Conservation (phyloP, 2,797 vertebrate genomes). For the Muraenolepis orangiensis region DNA sequence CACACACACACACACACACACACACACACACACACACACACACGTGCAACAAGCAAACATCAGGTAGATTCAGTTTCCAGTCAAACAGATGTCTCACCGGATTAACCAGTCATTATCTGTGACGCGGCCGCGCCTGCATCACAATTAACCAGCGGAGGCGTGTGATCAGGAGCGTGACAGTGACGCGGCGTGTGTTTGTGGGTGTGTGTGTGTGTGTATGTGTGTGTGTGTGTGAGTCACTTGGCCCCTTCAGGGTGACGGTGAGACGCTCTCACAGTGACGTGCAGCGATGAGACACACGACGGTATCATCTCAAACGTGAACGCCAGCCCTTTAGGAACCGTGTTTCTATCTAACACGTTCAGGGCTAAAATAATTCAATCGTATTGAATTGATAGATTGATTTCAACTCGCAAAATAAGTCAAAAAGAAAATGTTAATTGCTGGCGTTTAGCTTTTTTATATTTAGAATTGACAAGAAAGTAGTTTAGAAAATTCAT, state of each 20-base stretch:
- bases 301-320: background rate
- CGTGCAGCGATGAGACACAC: constrained; percentile 1
- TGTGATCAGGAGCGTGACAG: constrained; percentile 40
- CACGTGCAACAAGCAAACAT: background rate
- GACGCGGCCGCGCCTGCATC: constrained; percentile 64
- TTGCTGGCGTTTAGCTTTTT: too few relatives aligned
- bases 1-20: too few relatives aligned
- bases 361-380: background rate
- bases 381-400: too few relatives aligned
- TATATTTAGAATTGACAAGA: too few relatives aligned
- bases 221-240: too few relatives aligned
- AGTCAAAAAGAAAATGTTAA: too few relatives aligned
- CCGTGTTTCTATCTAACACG: background rate
- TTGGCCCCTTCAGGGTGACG: constrained; percentile 31
- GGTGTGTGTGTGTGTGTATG: too few relatives aligned
- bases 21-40: too few relatives aligned
- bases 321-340: background rate
- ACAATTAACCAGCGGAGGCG: constrained; percentile 46
- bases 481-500: too few relatives aligned
- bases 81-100: constrained; percentile 37
- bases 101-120: constrained; percentile 49
- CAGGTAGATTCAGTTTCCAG: constrained; percentile 34
- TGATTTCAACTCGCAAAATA: too few relatives aligned
- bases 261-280: constrained; percentile 22
- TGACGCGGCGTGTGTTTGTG: too few relatives aligned